phyloP scores from a whole-genome alignment of 2,888 invertebrate species.

The Ecdyonurus torrentis region DNA sequence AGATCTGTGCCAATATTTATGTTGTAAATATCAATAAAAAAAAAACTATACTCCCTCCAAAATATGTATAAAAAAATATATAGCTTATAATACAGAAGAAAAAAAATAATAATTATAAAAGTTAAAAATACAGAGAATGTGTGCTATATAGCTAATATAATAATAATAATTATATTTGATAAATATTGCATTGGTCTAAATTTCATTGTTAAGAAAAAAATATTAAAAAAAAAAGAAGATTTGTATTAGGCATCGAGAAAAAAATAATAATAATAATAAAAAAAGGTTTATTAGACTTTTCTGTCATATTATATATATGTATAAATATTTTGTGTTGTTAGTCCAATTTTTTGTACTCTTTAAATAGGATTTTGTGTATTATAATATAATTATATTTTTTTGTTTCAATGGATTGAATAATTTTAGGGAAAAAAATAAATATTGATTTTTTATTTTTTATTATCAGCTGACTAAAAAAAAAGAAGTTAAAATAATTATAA shows the following conservation, averaged over 20 bases:
- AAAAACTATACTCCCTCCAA: not conserved
- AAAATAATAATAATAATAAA: not conserved
- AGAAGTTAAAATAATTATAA: too few species aligned
- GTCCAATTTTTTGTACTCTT: not conserved
- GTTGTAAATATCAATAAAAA: not conserved
- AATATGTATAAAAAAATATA: not conserved
- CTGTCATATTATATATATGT: not conserved
- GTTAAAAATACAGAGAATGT: not conserved
- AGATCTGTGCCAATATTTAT: not conserved
- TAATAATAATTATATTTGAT: not conserved
- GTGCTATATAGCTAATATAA: not conserved
- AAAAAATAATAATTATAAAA: too few species aligned
- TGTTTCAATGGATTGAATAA: not conserved
- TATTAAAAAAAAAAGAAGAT: too few species aligned
- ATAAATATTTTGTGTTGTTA: not conserved
- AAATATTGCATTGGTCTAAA: not conserved
- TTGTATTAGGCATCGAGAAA: not conserved
- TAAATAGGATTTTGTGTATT: not conserved
- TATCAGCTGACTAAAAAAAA: not conserved
- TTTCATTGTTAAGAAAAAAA: not conserved
- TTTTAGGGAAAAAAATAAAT: not conserved
- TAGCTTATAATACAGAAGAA: not conserved
- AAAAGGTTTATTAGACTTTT: not conserved
- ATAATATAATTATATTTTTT: not conserved
- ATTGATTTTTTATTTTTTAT: not conserved